phyloP scores from a whole-genome alignment of 2,113 vertebrate species.

The Psittacara wagleri region DNA sequence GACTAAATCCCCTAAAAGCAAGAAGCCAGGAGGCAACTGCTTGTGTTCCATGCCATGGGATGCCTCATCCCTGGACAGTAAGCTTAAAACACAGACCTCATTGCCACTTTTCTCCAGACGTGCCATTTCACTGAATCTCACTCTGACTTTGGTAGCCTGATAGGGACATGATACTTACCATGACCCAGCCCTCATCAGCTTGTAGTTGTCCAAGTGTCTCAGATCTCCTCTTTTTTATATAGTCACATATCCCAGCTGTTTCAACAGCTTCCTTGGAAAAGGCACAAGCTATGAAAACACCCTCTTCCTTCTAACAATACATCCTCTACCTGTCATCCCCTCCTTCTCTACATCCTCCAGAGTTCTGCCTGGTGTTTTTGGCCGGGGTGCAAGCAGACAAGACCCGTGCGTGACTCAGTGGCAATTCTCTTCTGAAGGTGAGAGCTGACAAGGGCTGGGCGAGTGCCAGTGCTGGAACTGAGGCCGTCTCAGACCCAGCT shows the following conservation, averaged over 20 bases:
- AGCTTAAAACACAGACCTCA: background rate
- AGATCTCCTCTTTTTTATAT: background rate
- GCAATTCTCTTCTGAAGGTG: constrained; percentile 22
- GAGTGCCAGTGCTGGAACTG: background rate
- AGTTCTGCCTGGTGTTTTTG: constrained; percentile 13
- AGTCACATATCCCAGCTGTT: rapidly evolving
- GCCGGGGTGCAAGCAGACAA: background rate
- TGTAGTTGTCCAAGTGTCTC: background rate
- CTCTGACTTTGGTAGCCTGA: background rate
- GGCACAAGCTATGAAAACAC: background rate
- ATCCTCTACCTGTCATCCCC: background rate
- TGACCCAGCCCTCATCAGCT: background rate
- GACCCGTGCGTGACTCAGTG: background rate
- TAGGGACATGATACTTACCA: background rate
- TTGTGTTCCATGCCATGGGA: rapidly evolving
- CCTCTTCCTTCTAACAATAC: background rate
- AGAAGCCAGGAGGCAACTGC: background rate
- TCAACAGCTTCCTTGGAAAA: background rate
- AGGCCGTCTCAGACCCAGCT: background rate
- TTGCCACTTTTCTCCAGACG: background rate
- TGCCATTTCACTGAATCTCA: background rate
- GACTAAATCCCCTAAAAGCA: background rate
- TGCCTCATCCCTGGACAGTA: background rate
- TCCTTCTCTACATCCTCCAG: constrained; percentile 28
- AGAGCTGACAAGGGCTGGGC: background rate